Evolutionary conservation across 2,797 vertebrate genomes (phyloP).

Genomic region (Simalia tracyae): DNA sequence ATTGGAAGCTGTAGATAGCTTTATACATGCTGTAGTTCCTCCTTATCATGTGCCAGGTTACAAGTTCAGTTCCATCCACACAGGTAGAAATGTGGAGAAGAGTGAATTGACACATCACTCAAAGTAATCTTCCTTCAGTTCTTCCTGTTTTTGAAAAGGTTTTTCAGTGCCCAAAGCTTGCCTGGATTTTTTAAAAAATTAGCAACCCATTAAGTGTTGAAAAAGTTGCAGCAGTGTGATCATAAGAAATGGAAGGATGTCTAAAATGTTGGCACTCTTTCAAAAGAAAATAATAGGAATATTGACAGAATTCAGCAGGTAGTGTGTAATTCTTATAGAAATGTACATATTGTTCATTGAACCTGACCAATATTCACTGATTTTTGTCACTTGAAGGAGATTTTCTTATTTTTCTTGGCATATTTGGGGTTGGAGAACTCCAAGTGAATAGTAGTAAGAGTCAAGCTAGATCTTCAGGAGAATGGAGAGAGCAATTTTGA

Average conservation of each 20-base stretch:
- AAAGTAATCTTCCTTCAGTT: neutral
- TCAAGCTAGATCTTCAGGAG: neutral
- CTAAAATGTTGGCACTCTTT: constrained; percentile 2
- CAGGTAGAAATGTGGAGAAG: neutral
- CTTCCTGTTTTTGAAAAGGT: neutral
- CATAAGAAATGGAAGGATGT: constrained; percentile 13
- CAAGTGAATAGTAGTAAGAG: neutral
- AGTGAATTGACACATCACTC: neutral
- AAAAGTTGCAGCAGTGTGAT: neutral
- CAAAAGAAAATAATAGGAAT: neutral
- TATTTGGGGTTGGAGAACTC: constrained; percentile 7
- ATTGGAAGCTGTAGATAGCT: neutral
- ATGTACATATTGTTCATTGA: neutral
- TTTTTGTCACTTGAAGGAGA: constrained; percentile 16
- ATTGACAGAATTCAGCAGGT: neutral
- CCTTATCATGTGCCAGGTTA: neutral
- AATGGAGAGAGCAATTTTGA: neutral
- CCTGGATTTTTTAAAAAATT: constrained; percentile 1
- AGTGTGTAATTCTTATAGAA: neutral
- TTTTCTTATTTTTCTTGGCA: neutral
- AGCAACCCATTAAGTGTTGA: neutral
- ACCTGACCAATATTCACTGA: neutral
- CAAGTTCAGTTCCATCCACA: neutral
- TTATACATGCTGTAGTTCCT: neutral
- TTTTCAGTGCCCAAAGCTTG: neutral